phyloP scores from a whole-genome alignment of 2,797 vertebrate genomes.

The Borostomias antarcticus region DNA sequence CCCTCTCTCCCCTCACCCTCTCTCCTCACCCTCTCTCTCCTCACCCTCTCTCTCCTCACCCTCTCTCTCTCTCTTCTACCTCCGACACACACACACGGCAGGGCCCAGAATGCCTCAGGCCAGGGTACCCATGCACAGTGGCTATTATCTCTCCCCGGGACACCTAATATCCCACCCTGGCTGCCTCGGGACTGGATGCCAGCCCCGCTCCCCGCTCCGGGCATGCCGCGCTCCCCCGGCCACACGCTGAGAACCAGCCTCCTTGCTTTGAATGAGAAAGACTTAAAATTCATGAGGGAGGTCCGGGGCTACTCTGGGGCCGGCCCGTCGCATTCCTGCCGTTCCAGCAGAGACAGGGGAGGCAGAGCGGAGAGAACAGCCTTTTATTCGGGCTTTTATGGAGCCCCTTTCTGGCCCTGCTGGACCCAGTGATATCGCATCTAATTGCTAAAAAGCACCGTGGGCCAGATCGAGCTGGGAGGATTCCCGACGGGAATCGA shows the following conservation, averaged over 20 bases:
- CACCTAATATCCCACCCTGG: constrained; percentile 83
- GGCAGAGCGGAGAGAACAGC: constrained; percentile 76
- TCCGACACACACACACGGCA: constrained; percentile 58
- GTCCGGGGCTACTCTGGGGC: constrained; percentile 71
- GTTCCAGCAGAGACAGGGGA: constrained; percentile 86
- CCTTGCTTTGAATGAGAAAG: constrained; percentile 88
- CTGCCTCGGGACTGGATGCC: constrained; percentile 66
- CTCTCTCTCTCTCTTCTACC: not conserved
- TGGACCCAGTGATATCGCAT: constrained; percentile 83
- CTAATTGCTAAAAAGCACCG: constrained; percentile 87
- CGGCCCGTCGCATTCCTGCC: constrained; percentile 86
- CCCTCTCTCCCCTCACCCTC: constrained; percentile 63
- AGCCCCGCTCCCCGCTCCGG: constrained; percentile 56
- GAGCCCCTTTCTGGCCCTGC: constrained; percentile 56
- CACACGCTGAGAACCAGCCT: constrained; percentile 75
- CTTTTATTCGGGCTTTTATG: constrained; percentile 84
- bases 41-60: not conserved
- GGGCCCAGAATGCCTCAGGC: constrained; percentile 81
- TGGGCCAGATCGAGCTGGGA: constrained; percentile 81
- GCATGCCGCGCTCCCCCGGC: constrained; percentile 42
- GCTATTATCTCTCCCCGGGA: constrained; percentile 83
- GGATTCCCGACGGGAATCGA: constrained; percentile 76
- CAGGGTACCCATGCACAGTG: constrained; percentile 69
- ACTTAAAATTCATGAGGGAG: constrained; percentile 93
- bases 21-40: no score